These are phyloP conservation scores for Petrocephalus zakoni DNA, from an alignment of 2,113 vertebrate species.

Conservation along the genomic window DNA sequence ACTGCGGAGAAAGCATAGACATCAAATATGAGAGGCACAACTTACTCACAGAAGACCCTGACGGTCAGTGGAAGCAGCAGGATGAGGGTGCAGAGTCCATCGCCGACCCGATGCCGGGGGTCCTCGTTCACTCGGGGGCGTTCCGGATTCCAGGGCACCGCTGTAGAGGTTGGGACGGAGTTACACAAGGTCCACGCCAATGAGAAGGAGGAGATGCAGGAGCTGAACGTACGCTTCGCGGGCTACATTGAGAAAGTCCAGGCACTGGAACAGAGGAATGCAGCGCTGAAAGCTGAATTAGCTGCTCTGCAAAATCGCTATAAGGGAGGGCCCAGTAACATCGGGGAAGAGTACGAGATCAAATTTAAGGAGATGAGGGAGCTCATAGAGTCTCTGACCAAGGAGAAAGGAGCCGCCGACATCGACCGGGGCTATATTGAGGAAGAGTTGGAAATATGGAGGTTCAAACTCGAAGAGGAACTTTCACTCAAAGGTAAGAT, in stretches of 20 bases:
- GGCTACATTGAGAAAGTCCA: slow-evolving; percentile 70
- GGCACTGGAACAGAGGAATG: slow-evolving; percentile 61
- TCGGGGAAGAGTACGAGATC: slow-evolving; percentile 60
- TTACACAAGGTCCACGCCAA: slow-evolving; percentile 57
- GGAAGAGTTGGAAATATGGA: slow-evolving; percentile 59
- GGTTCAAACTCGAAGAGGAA: slow-evolving; percentile 66
- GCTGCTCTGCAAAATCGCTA: slow-evolving; percentile 47
- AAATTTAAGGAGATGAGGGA: slow-evolving; percentile 63
- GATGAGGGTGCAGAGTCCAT: slow-evolving; percentile 60
- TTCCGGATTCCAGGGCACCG: slow-evolving; percentile 42
- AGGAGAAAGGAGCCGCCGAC: slow-evolving; percentile 59
- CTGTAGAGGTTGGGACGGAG: slow-evolving; percentile 50
- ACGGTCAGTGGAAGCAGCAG: slow-evolving; percentile 56
- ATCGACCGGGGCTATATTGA: slow-evolving; percentile 55
- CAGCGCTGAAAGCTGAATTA: slow-evolving; percentile 43
- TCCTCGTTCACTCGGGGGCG: slow-evolving; percentile 50
- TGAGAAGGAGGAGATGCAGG: slow-evolving; percentile 71
- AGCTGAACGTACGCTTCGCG: slow-evolving; percentile 63
- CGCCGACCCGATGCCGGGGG: slow-evolving; percentile 55
- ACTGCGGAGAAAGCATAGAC: slow-evolving; percentile 7
- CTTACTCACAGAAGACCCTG: slow-evolving; percentile 63
- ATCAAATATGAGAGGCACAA: slow-evolving; percentile 59
- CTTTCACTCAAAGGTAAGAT: slow-evolving; percentile 56
- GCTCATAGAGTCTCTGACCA: slow-evolving; percentile 64
- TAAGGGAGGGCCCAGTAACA: slow-evolving; percentile 47